Base-by-base conservation (phyloP, 2,888 invertebrate genomes). In the Dryadula phaetusa region DNA sequence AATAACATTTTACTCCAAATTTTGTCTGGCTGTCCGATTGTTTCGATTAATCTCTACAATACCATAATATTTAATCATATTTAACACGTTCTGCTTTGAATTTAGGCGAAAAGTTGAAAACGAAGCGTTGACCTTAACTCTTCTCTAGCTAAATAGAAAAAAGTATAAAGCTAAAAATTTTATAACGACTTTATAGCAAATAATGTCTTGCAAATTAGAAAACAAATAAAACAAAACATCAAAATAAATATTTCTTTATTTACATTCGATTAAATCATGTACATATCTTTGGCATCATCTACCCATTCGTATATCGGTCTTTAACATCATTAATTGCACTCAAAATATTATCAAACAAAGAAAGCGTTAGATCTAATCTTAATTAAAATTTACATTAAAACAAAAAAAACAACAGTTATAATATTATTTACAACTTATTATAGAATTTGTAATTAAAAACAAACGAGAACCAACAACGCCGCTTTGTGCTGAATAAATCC, bases 271-370 rank as follows among this genome's bases (percentile, higher is more conserved):
- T 72, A 75, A 64, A 76, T 84, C 86, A 87, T 87, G 87, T 86
- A 88, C 87, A 89, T 80, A 81, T 90, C 91, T 90, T 91, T 91
- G 90, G 91, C 83, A 88, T 90, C 82, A 84, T 81, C 89, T 89
- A 90, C 86, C 82, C 87, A 85, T 85, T 81, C 79, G 75, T 76
- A 76, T 75, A 73, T 69, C 72, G 77, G 77, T 77, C 72, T 78
- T 76, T 76, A 77, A 74, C 70, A 71, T 76, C 73, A 77, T 77
- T 81, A 82, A 91, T 90, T 90, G 90, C 90, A 90, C 90, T 86
- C 82, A 79, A 86, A 88, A 90, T 89, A 89, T 77, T 76, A 10
- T 75, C 74, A 68, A 62, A 69, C 61, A 69, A 67, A 64, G 66
- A 65, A 70, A 69, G 52, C 47, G 53, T 62, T 70, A 70, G 37